Evolutionary conservation across 2,797 vertebrate genomes (phyloP).

Genomic region (Pantherophis alleghaniensis): DNA sequence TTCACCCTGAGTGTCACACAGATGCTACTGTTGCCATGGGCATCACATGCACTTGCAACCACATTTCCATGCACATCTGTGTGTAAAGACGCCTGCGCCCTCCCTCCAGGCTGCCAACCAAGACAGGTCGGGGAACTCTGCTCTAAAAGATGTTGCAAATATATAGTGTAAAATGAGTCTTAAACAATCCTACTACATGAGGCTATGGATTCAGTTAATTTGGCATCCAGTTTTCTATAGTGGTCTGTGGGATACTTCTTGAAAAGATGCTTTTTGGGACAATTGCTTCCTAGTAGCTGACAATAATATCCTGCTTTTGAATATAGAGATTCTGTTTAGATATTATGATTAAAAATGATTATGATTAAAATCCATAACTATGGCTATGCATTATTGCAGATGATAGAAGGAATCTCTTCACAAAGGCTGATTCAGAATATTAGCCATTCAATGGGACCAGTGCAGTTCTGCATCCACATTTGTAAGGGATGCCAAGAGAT

Average conservation of each 20-base stretch:
- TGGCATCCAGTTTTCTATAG: not conserved
- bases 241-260: not conserved
- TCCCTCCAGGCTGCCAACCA: no score
- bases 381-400: not conserved
- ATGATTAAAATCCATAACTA: not conserved
- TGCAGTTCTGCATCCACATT: not conserved
- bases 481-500: not conserved
- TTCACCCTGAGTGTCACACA: no score
- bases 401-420: not conserved
- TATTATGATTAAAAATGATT: not conserved
- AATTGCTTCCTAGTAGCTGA: not conserved
- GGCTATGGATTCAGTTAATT: not conserved
- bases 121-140: no score
- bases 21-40: no score
- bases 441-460: not conserved
- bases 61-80: accelerated
- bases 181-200: not conserved
- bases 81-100: accelerated
- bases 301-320: not conserved
- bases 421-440: not conserved
- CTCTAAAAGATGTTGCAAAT: not conserved
- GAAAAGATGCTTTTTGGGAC: not conserved
- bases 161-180: not conserved
- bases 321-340: not conserved
- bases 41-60: no score